These are phyloP conservation scores for Plebejus anna DNA, from an alignment of 2,888 invertebrate species.

Conservation along the genomic window DNA sequence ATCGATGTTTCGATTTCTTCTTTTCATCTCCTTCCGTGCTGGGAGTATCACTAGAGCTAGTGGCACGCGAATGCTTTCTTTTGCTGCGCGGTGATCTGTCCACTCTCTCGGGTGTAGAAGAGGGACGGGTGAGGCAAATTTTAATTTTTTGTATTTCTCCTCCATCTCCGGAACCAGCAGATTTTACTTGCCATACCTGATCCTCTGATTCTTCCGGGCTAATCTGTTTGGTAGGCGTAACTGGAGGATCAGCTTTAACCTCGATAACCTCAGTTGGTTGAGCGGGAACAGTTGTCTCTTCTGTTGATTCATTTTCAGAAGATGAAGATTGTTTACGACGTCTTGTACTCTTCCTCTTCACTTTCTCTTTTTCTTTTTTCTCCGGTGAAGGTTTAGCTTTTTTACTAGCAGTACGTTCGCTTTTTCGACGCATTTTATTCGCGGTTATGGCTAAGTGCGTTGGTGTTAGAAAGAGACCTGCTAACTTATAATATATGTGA, in stretches of 20 bases:
- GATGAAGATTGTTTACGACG: conserved; percentile 79
- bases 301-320: conserved; percentile 72
- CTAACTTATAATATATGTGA: not conserved
- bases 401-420: conserved; percentile 83
- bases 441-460: not conserved
- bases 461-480: not conserved
- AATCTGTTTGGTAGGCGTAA: conserved; percentile 53
- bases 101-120: conserved; percentile 74
- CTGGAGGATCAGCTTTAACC: conserved; percentile 51
- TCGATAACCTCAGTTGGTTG: conserved; percentile 49
- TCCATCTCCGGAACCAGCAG: conserved; percentile 65
- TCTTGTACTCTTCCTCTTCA: conserved; percentile 75
- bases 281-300: conserved; percentile 57
- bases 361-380: conserved; percentile 80
- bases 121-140: conserved; percentile 81
- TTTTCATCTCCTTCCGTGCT: conserved; percentile 69
- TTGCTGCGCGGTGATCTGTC: conserved; percentile 75
- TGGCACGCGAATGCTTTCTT: conserved; percentile 72
- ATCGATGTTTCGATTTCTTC: conserved; percentile 63
- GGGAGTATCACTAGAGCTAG: conserved; percentile 71
- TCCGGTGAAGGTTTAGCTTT: conserved; percentile 84
- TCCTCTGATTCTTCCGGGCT: conserved; percentile 63
- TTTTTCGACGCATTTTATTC: conserved; percentile 85
- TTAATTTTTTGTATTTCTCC: conserved; percentile 84
- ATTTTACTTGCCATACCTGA: conserved; percentile 77